Evolutionary conservation across 2,797 vertebrate species (phyloP).

Genomic region (Naso thynnoides): DNA sequence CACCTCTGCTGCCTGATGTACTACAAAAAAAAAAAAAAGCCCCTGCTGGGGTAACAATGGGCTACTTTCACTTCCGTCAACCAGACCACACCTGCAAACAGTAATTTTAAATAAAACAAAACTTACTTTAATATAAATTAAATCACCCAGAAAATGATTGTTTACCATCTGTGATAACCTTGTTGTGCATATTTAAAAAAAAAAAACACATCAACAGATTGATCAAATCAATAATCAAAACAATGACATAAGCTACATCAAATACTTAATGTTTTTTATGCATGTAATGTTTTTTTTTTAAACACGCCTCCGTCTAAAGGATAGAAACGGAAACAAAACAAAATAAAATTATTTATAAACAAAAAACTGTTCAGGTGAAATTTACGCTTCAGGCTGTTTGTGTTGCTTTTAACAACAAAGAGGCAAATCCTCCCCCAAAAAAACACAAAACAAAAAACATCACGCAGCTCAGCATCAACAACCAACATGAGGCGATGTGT

Average conservation of each 20-base stretch:
- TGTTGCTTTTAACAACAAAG: constrained; percentile 14
- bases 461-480: neutral
- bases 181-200: too few relatives aligned
- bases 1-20: constrained; percentile 18
- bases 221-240: neutral
- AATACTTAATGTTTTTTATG: neutral
- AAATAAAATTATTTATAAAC: neutral
- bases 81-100: constrained; percentile 13
- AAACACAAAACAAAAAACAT: neutral
- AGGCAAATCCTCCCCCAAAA: too few relatives aligned
- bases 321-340: neutral
- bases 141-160: neutral
- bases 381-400: neutral
- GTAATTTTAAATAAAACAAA: neutral
- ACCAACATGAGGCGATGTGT: neutral
- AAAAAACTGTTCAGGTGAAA: neutral
- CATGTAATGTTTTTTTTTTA: neutral
- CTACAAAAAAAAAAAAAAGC: neutral
- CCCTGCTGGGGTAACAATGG: constrained; percentile 14
- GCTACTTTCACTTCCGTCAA: constrained; percentile 40
- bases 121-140: neutral
- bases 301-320: neutral
- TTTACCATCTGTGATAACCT: neutral
- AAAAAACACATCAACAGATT: too few relatives aligned
- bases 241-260: neutral